Percentiles rank a stretch among this genome's conserved stretches.
Evolutionary conservation across 2,797 vertebrate genomes (phyloP).

Genomic region (Morelia viridis): DNA sequence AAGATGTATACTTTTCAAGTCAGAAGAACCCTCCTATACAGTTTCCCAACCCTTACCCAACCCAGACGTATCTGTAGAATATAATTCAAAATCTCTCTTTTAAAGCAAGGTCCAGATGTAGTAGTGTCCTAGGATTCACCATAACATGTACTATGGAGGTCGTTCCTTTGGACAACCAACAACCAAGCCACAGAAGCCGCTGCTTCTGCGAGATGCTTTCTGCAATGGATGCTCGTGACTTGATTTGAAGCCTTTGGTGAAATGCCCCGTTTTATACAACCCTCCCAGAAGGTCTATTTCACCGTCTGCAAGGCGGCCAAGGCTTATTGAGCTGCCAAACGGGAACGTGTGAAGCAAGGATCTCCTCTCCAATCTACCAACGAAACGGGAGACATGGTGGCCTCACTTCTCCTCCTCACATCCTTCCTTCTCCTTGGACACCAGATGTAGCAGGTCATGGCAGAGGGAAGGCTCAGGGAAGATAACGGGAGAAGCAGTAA

Average conservation of each 20-base stretch:
- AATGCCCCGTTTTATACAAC: conserved; percentile 53
- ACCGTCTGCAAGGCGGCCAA: neutral
- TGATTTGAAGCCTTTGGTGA: conserved; percentile 57
- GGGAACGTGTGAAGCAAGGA: too few species aligned
- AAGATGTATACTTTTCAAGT: conserved; percentile 78
- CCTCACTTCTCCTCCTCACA: neutral
- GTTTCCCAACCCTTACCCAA: conserved; percentile 65
- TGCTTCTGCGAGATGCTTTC: conserved; percentile 69
- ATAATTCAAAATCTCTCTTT: conserved; percentile 62
- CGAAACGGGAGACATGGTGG: neutral
- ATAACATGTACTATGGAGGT: conserved; percentile 71
- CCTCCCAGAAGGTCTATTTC: conserved; percentile 59
- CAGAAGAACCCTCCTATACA: conserved; percentile 70
- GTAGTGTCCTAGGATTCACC: conserved; percentile 80
- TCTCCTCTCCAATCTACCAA: neutral
- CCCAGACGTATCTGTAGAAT: conserved; percentile 63
- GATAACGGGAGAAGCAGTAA: neutral
- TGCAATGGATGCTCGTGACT: conserved; percentile 53
- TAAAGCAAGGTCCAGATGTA: conserved; percentile 70
- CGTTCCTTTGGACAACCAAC: conserved; percentile 58
- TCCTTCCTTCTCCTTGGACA: neutral
- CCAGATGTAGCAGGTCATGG: neutral
- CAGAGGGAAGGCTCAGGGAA: neutral
- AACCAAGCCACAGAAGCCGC: conserved; percentile 66
- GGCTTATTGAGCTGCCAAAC: neutral